phyloP scores from a whole-genome alignment of 2,888 invertebrate genomes.

The Dastarcus helophoroides region DNA sequence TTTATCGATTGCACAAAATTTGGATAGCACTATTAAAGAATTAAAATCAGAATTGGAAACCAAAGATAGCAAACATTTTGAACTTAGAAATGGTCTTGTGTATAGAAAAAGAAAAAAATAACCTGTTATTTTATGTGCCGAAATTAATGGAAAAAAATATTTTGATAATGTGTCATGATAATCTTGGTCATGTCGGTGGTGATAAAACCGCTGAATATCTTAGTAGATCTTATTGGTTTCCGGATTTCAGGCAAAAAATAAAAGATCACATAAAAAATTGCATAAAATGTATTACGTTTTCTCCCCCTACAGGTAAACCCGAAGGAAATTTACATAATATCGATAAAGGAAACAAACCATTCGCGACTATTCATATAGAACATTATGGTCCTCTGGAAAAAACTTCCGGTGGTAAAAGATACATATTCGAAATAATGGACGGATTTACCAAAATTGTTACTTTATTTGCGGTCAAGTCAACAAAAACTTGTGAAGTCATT shows the following conservation, averaged over 20 bases:
- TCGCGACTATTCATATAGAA: slow-evolving; percentile 21
- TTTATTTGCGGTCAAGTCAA: slow-evolving; percentile 16
- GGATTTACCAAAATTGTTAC: slow-evolving; percentile 20
- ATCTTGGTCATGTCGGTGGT: slow-evolving; percentile 22
- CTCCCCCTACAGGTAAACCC: slow-evolving; percentile 15
- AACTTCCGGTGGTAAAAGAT: slow-evolving; percentile 10
- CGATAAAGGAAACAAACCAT: slow-evolving; percentile 20
- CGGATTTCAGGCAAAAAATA: slow-evolving; percentile 18
- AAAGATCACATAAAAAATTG: slow-evolving; percentile 20
- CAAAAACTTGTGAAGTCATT: slow-evolving; percentile 14
- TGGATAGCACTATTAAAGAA: slow-evolving; percentile 16
- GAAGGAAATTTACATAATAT: slow-evolving; percentile 21
- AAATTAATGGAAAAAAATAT: slow-evolving; percentile 13
- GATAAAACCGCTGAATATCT: slow-evolving; percentile 21
- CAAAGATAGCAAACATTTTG: slow-evolving; percentile 12
- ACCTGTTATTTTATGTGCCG: slow-evolving; percentile 17
- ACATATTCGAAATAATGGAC: slow-evolving; percentile 21
- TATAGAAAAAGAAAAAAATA: slow-evolving; percentile 14
- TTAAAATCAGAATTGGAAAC: slow-evolving; percentile 15
- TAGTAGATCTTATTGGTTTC: slow-evolving; percentile 23
- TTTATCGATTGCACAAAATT: slow-evolving; percentile 14
- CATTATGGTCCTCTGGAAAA: slow-evolving; percentile 21
- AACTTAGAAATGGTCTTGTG: slow-evolving; percentile 16
- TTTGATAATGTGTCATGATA: slow-evolving; percentile 14
- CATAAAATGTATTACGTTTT: slow-evolving; percentile 20